phyloP scores from a whole-genome alignment of 2,888 invertebrate genomes.

The Hemithea aestivaria region DNA sequence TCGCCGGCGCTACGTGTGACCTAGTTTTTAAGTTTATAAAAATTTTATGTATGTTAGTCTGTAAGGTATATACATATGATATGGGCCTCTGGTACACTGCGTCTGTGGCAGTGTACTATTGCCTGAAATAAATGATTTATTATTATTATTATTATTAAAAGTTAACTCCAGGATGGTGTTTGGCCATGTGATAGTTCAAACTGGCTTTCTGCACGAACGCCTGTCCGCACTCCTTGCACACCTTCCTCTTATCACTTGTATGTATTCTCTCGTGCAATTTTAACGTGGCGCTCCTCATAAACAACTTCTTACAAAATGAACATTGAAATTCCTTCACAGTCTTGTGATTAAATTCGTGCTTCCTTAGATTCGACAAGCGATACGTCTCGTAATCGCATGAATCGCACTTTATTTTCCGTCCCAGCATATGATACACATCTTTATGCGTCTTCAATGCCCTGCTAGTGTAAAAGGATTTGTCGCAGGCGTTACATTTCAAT shows the following conservation, averaged over 20 bases:
- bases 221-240: constrained; percentile 56
- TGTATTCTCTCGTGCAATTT: constrained; percentile 60
- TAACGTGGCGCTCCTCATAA: constrained; percentile 53
- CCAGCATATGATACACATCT: constrained; percentile 62
- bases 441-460: constrained; percentile 50
- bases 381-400: constrained; percentile 59
- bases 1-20: too few species aligned
- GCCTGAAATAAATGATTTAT: too few species aligned
- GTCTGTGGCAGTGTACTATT: too few species aligned
- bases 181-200: constrained; percentile 66
- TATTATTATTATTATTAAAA: constrained; percentile 31
- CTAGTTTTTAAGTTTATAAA: too few species aligned
- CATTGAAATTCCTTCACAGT: constrained; percentile 64
- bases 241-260: constrained; percentile 58
- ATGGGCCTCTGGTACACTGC: too few species aligned
- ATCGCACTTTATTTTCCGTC: constrained; percentile 51
- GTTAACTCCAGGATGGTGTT: constrained; percentile 60
- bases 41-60: too few species aligned
- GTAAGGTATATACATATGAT: too few species aligned
- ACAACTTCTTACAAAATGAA: constrained; percentile 62
- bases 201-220: constrained; percentile 70
- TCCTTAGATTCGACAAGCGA: constrained; percentile 48
- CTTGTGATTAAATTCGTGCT: constrained; percentile 63
- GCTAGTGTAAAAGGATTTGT: constrained; percentile 50
- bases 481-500: constrained; percentile 60